These are phyloP conservation scores for Drosophila neocordata DNA, from an alignment of 1,140 invertebrate species.

Conservation along the genomic window DNA sequence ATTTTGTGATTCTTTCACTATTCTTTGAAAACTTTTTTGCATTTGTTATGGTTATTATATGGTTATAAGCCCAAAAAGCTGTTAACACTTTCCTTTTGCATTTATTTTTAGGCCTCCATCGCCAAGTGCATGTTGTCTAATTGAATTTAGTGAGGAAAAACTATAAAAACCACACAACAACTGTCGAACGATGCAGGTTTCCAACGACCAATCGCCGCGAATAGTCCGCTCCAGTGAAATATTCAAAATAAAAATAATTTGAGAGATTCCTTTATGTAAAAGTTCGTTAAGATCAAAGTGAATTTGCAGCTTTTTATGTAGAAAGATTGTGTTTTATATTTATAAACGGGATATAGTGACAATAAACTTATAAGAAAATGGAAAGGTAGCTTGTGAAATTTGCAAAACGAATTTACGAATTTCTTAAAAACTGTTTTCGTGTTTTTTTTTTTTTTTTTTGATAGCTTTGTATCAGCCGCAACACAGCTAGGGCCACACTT, in stretches of 20 bases:
- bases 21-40: conserved; percentile 26
- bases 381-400: conserved; percentile 57
- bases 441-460: conserved; percentile 12
- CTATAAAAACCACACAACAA: conserved; percentile 61
- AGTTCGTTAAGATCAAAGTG: conserved; percentile 64
- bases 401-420: neutral
- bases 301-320: conserved; percentile 77
- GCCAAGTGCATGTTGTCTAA: conserved; percentile 43
- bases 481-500: conserved; percentile 75
- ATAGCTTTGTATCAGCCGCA: conserved; percentile 67
- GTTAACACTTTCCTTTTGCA: conserved; percentile 50
- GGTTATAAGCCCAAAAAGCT: conserved; percentile 65
- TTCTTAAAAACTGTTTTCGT: conserved; percentile 9
- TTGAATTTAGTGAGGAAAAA: conserved; percentile 62
- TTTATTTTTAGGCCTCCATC: conserved; percentile 61
- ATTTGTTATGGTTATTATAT: conserved; percentile 50
- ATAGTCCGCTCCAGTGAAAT: conserved; percentile 80
- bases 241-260: conserved; percentile 49
- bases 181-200: conserved; percentile 65
- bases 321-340: conserved; percentile 33
- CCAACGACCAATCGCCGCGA: conserved; percentile 77
- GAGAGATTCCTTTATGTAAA: conserved; percentile 63
- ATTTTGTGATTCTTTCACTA: neutral
- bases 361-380: conserved; percentile 52
- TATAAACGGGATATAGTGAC: conserved; percentile 68